Conservation (phyloP, 2,797 vertebrate genomes). For the Lindbergichthys nudifrons region DNA sequence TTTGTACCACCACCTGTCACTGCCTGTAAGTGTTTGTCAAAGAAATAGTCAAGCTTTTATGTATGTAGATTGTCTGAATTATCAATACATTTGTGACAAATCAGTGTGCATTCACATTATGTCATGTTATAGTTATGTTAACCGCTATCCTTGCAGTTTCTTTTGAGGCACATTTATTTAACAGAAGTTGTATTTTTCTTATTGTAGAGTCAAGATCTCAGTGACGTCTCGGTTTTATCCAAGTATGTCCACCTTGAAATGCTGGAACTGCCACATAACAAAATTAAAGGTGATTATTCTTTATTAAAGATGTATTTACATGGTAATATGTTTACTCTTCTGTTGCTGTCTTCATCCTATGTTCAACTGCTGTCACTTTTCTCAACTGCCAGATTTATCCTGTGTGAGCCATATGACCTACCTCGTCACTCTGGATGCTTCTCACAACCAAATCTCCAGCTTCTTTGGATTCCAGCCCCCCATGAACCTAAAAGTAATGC, state of each 20-base stretch:
- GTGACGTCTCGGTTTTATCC: conserved; percentile 87
- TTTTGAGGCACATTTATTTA: background rate
- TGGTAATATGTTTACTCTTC: background rate
- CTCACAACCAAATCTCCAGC: conserved; percentile 88
- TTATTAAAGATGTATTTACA: background rate
- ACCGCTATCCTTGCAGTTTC: conserved; percentile 5
- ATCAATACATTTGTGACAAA: conserved; percentile 14
- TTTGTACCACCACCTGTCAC: conserved; percentile 83
- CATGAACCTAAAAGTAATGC: conserved; percentile 89
- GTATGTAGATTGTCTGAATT: conserved; percentile 8
- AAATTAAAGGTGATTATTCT: conserved; percentile 88
- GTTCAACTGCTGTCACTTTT: conserved; percentile 23
- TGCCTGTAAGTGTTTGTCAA: conserved; percentile 84
- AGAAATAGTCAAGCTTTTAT: background rate
- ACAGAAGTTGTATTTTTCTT: conserved; percentile 37
- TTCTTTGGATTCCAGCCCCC: conserved; percentile 91
- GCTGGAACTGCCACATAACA: conserved; percentile 91
- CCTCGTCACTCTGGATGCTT: conserved; percentile 89
- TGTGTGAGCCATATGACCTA: conserved; percentile 92
- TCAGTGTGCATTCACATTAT: conserved; percentile 23
- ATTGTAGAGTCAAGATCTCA: conserved; percentile 80
- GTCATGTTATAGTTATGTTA: conserved; percentile 10
- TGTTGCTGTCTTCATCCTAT: conserved; percentile 5
- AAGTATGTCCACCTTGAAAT: conserved; percentile 90
- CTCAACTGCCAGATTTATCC: conserved; percentile 87